Base-by-base conservation (phyloP, 2,113 vertebrate genomes). In the Lagopus muta region DNA sequence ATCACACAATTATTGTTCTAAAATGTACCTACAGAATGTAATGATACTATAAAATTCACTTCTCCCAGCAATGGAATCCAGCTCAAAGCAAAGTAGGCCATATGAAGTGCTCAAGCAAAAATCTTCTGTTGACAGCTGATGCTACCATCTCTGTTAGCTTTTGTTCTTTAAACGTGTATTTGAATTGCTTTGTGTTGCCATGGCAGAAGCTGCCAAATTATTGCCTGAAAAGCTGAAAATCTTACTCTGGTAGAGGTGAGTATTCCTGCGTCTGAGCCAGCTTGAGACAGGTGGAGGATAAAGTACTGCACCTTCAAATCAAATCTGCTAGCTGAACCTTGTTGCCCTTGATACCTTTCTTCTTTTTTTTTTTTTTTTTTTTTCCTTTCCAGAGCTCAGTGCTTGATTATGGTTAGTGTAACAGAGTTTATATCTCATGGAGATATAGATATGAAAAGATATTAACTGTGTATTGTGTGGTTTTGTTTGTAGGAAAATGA, bases 291-390 rank as follows among this genome's bases (percentile, higher is more conserved):
- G 2, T 52, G n/a, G 32, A 85, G 34, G 85, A 61, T 79, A 88
- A 82, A 88, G 72, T 69, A 69, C 7, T 65, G 5, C 4, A 69
- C 20, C 30, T 52, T 82, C 38, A 38, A 38, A 38, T 91, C 67
- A 69, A 52, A 73, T 11, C 38, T 76, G 32, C 67, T 72, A 65
- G 25, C 32, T 64, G 47, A 87, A 8, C 21, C 81, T 3, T 14
- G 66, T 82, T 78, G 57, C 64, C 71, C 43, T 85, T 93, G 42
- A 72, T n/a, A 71, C 1, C 0, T 15, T 60, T 66, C 42, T 60
- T 6, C 0, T 43, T 43, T 43, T 43, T 16, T 15, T 11, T 54
- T 6, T 34, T 28, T 6, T 0, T 22, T 20, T 14, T 13, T 7
- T 21, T 25, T 32, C 4, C 6, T 20, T 8, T 14, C 1, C 22